A percentile compares a stretch with the other conserved stretches of the same genome.
phyloP scores from a whole-genome alignment of 2,797 vertebrate species.

The Gambusia yucatana region DNA sequence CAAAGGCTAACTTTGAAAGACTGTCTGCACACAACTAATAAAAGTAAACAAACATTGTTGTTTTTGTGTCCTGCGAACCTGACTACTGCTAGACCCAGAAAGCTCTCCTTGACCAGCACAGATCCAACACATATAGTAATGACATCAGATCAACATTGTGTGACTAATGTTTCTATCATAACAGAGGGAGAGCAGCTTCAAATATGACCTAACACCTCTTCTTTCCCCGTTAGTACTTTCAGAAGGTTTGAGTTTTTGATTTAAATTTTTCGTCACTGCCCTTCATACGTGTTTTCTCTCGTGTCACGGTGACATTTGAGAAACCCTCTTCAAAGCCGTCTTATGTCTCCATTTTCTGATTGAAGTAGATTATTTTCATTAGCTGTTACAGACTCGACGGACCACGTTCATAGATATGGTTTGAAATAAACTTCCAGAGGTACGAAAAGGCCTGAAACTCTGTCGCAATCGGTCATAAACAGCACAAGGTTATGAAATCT shows the following conservation, averaged over 20 bases:
- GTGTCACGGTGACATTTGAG: neutral
- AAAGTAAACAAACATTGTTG: neutral
- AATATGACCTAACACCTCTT: neutral
- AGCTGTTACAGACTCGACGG: neutral
- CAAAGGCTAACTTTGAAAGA: neutral
- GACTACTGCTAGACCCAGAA: neutral
- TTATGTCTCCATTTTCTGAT: neutral
- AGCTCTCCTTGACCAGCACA: conserved; percentile 19
- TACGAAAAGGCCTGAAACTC: neutral
- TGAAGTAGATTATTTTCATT: neutral
- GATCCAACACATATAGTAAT: conserved; percentile 41
- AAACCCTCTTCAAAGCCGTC: neutral
- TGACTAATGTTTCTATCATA: conserved; percentile 12
- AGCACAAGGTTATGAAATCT: neutral
- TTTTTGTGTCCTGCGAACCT: neutral
- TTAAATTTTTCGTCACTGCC: neutral
- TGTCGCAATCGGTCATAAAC: conserved; percentile 6
- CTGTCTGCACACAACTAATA: neutral
- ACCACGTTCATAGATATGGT: conserved; percentile 4
- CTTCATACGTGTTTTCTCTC: neutral
- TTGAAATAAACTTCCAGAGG: neutral
- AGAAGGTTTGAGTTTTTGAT: neutral
- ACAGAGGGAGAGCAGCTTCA: neutral
- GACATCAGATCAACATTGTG: conserved; percentile 46
- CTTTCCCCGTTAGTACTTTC: neutral